A percentile compares a stretch with the other conserved stretches of the same genome.
Evolutionary conservation across 35 echinoderm and acorn worm species (phyloP).

Genomic region (Strongylocentrotus purpuratus): DNA sequence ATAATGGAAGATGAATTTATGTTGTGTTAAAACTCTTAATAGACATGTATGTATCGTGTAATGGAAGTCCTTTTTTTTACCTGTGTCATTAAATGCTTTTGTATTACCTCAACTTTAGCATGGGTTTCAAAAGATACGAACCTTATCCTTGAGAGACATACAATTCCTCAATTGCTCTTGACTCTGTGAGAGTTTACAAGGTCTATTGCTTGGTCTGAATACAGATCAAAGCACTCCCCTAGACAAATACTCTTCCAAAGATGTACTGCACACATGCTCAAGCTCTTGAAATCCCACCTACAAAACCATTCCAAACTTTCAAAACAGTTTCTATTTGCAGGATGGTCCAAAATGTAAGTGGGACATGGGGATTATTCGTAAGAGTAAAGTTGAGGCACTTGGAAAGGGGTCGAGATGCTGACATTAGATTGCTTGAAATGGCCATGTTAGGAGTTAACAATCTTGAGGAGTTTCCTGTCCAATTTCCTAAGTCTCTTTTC

Average conservation of each 20-base stretch:
- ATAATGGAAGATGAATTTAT: too few species aligned
- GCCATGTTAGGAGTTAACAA: background rate
- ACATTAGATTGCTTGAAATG: background rate
- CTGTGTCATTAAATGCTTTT: too few species aligned
- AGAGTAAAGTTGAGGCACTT: background rate
- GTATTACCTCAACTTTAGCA: too few species aligned
- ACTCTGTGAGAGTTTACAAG: background rate
- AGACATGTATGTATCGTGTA: too few species aligned
- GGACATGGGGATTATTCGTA: background rate
- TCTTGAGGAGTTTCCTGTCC: background rate
- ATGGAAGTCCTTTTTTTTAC: too few species aligned
- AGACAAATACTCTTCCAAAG: background rate
- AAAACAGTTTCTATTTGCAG: constrained; percentile 18
- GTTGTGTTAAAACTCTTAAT: too few species aligned
- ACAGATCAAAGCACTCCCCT: background rate
- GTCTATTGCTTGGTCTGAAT: background rate
- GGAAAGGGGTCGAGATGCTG: background rate
- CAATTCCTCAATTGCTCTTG: background rate
- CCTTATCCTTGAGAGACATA: too few species aligned
- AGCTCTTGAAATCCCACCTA: background rate
- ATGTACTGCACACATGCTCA: background rate
- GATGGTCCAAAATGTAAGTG: background rate
- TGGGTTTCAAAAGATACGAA: too few species aligned
- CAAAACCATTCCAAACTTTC: constrained; percentile 7
- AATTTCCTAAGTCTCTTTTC: too few species aligned